Conservation (phyloP, 2,888 invertebrate species). For the Netelia inedita region DNA sequence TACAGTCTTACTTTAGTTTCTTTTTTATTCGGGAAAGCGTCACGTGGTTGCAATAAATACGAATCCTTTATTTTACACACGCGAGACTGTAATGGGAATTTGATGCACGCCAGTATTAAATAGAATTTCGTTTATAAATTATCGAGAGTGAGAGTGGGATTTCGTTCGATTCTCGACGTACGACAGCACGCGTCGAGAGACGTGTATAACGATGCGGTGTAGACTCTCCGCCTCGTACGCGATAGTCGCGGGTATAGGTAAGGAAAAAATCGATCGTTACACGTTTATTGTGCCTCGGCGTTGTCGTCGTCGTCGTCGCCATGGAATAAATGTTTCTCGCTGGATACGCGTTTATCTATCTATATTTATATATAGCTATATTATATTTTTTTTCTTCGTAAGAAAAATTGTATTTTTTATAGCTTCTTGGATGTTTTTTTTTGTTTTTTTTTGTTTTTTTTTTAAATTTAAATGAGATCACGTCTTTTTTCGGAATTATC, state of each 20-base stretch:
- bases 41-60: no score
- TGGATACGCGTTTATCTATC: not conserved
- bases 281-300: constrained; percentile 52
- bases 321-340: constrained; percentile 9
- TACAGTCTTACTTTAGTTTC: not conserved
- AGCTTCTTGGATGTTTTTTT: not conserved
- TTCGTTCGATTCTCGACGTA: constrained; percentile 52
- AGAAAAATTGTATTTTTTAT: not conserved
- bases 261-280: constrained; percentile 52
- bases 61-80: not conserved
- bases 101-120: not conserved
- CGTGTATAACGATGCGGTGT: not conserved
- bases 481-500: no score
- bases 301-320: constrained; percentile 34
- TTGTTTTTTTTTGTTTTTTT: not conserved
- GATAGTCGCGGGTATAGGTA: constrained; percentile 9
- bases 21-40: no score
- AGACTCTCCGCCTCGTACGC: not conserved
- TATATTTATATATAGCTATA: not conserved
- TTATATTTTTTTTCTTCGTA: not conserved
- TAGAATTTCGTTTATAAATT: not conserved
- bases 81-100: not conserved
- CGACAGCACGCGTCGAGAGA: not conserved
- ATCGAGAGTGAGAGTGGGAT: constrained; percentile 30
- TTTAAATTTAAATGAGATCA: not conserved